phyloP scores from a whole-genome alignment of 2,888 invertebrate species.

The Halocaridina rubra region DNA sequence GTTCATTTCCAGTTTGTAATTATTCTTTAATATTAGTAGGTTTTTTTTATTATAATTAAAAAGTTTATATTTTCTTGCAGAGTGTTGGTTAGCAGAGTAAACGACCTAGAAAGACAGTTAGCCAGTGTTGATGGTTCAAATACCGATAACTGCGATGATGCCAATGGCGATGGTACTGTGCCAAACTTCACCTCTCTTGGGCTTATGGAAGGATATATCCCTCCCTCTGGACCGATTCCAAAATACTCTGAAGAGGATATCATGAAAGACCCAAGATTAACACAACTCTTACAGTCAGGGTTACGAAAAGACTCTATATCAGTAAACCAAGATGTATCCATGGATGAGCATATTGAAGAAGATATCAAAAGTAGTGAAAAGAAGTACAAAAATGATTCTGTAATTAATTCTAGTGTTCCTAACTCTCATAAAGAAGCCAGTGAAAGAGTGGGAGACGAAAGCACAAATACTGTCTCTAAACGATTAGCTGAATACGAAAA shows the following conservation, averaged over 20 bases:
- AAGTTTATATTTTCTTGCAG: neutral
- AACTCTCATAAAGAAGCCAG: too few relatives aligned
- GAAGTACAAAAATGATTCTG: too few relatives aligned
- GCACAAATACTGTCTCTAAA: neutral
- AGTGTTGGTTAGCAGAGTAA: constrained; percentile 27
- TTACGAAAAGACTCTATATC: neutral
- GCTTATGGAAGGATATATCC: constrained; percentile 50
- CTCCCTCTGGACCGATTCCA: constrained; percentile 31
- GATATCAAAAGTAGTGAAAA: neutral
- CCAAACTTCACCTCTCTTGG: constrained; percentile 11
- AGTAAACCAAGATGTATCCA: neutral
- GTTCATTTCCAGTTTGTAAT: too few relatives aligned
- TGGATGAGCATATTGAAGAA: too few relatives aligned
- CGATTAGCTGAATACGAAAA: too few relatives aligned
- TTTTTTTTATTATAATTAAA: neutral
- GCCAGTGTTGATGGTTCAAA: neutral
- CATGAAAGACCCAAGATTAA: constrained; percentile 16
- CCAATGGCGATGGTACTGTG: neutral
- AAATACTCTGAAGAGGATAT: constrained; percentile 20
- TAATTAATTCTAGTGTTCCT: too few relatives aligned
- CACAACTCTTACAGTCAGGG: neutral
- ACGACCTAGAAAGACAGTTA: constrained; percentile 35
- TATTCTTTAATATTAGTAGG: neutral
- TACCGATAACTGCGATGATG: neutral
- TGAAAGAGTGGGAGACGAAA: neutral